Evolutionary conservation across 2,888 invertebrate species (phyloP), one percentile per base, ranked within the genome.

Genomic region (Crepidodera aurea): DNA sequence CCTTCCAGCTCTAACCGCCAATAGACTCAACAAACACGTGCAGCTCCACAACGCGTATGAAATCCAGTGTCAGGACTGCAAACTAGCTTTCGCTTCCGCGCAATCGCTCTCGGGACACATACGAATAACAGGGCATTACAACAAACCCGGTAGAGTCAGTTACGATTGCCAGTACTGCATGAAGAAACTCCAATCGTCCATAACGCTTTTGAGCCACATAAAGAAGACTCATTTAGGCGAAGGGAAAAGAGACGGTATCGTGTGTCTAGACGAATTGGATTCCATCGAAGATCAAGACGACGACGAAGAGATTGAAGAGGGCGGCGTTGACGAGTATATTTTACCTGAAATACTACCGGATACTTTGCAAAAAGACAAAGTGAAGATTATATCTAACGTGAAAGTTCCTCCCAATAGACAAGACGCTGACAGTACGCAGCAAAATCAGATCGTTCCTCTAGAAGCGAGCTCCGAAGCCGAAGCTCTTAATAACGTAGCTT

Each of bases 161-260:
- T 84, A 83, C 68, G 83, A 85, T 64, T 87, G 94, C 78, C 87
- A 89, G 51, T 92, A 92, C 75, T 94, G 94, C 76, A 85, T 86
- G 58, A 91, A 90, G 76, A 83, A 86, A 60, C 92, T 92, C 77
- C 84, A 87, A 19, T 84, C 91, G 22, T 86, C 88, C 66, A 82
- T 86, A 18, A 88, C 88, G 76, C 81, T 93, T 32, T 91, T 91
- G 79, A 85, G 86, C 2, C 92, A 92, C 75, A 84, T 92, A 72
- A 87, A 88, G 76, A 81, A 84, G 12, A 81, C 84, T 72, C 92
- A 92, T 74, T 86, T 86, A 74, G 83, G 84, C 55, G 85, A 87
- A 68, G 90, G 89, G 0, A 82, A 84, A 51, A 82, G 82, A 69
- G 89, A 90, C 80, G 90, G 89, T 8, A 85, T 90, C 12, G 85